Base-by-base conservation (phyloP, 2,888 invertebrate species). In the Tromatobia lineatoria region DNA sequence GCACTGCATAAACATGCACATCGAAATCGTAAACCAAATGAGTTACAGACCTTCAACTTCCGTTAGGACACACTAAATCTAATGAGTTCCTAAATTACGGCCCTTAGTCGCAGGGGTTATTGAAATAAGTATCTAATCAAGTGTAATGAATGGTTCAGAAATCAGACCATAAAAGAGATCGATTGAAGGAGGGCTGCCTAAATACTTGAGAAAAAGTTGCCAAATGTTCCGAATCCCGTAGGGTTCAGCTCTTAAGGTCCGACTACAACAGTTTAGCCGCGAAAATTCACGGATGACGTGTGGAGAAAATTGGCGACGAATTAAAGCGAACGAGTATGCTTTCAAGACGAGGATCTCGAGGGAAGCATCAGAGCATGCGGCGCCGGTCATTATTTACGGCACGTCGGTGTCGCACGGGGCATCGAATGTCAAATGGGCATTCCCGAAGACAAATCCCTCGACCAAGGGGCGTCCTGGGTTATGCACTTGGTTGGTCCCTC, bases 371-470 rank as follows among this genome's bases (percentile, higher is more conserved):
- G 42, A 81, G 81, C 73, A 79, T 74, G 83, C 85, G 82, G 86
- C 81, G 66, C 83, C 83, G 80, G 87, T 76, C 82, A 85, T 87
- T 80, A 86, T 87, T 87, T 81, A 88, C 86, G 23, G 67, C 80
- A 85, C 88, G 88, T 88, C 88, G 87, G 87, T 88, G 89, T 88
- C 87, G 67, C 73, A 88, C 82, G 82, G 87, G 87, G 88, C 91
- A 91, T 92, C 90, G 90, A 87, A 88, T 90, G 91, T 91, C 92
- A 91, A 91, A 91, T 88, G 88, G 88, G 88, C 85, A 83, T 88
- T 87, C 85, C 80, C 86, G 89, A 92, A 90, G 91, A 92, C 90
- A 90, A 92, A 92, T 92, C 91, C 89, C 86, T 88, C 13, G 80
- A 59, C 50, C 73, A 59, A 67, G 67, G 67, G 80, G 80, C 66